These are phyloP conservation scores for Hydropotes inermis DNA, from an alignment of 2,113 vertebrate genomes.

Conservation along the genomic window DNA sequence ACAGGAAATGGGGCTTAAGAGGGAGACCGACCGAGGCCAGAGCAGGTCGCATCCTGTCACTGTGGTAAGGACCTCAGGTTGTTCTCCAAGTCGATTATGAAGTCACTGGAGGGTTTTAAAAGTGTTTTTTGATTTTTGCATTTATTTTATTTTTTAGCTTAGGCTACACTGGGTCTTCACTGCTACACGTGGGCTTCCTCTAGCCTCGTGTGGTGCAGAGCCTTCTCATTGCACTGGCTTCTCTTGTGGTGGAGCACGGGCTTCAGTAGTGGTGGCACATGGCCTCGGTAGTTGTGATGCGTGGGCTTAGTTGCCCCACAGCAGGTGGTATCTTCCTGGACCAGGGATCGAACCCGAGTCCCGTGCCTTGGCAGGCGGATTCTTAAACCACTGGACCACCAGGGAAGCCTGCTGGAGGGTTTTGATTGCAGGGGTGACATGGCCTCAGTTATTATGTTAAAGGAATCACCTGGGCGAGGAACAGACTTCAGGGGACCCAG, in stretches of 20 bases:
- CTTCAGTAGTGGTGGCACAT: background rate
- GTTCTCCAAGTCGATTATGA: background rate
- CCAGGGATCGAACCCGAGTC: background rate
- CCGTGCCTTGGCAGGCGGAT: background rate
- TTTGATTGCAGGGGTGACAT: background rate
- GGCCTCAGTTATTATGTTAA: background rate
- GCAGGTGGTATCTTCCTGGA: background rate
- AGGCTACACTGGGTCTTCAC: background rate
- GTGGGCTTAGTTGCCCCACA: background rate
- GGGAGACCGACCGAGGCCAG: background rate
- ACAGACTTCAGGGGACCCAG: background rate
- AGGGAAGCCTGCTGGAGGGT: background rate
- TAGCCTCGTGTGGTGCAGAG: rapidly evolving
- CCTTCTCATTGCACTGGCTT: background rate
- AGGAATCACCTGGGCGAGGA: background rate
- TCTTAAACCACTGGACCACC: background rate
- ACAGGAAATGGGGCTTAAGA: background rate
- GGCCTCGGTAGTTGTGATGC: background rate
- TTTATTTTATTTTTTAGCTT: background rate
- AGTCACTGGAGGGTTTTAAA: background rate
- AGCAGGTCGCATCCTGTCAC: background rate
- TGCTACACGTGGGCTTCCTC: background rate
- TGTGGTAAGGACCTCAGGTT: background rate
- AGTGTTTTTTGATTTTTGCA: background rate
- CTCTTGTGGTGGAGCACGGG: background rate